phyloP scores from a whole-genome alignment of 1,140 invertebrate genomes.

The Pteromalus puparum region DNA sequence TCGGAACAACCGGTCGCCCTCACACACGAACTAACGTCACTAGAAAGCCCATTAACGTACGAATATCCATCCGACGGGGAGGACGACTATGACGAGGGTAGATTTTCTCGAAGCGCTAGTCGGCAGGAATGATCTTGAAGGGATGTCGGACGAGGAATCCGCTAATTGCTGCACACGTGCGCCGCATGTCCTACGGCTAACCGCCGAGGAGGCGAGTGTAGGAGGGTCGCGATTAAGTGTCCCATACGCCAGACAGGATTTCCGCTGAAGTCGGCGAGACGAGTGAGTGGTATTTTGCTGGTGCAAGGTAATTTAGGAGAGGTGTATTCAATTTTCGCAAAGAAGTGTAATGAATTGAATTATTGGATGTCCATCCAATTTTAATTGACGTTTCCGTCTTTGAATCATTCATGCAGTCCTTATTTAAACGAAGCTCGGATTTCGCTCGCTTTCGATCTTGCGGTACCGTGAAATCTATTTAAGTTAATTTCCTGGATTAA shows the following conservation, averaged over 20 bases:
- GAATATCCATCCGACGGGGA: background rate
- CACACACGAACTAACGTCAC: background rate
- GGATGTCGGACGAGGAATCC: constrained; percentile 25
- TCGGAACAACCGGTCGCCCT: background rate
- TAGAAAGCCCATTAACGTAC: background rate
- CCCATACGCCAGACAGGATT: background rate
- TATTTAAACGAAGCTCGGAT: too few species aligned
- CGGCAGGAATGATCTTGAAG: background rate
- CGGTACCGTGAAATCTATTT: too few species aligned
- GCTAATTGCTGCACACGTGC: constrained; percentile 28
- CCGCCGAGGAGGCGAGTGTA: background rate
- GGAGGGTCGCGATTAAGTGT: background rate
- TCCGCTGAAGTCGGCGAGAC: background rate
- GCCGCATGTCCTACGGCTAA: background rate
- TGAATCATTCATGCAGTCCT: too few species aligned
- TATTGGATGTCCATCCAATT: too few species aligned
- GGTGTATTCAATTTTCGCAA: background rate
- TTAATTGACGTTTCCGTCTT: too few species aligned
- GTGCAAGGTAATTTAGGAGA: background rate
- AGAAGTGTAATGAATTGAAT: too few species aligned
- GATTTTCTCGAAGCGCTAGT: background rate
- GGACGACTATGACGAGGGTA: background rate
- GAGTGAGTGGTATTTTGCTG: background rate
- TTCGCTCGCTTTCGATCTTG: too few species aligned
- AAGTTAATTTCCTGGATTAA: too few species aligned